A percentile compares a stretch with the other conserved stretches of the same genome.
These are phyloP conservation scores for Corella eumyota DNA, from an alignment of 23 tunicate genomes.

Conservation along the genomic window DNA sequence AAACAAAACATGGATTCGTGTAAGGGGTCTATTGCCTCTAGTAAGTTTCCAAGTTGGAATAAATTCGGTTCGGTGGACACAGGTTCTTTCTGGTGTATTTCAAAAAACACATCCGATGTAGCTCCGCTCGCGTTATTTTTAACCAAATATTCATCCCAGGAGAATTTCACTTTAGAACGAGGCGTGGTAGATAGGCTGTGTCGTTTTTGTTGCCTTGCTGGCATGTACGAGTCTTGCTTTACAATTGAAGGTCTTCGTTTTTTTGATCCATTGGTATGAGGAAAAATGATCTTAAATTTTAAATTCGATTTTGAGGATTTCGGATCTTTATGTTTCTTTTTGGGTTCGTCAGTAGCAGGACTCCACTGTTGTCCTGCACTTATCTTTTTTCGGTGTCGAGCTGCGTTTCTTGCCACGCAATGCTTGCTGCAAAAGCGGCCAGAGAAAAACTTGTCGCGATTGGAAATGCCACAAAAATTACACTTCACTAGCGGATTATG, in stretches of 20 bases:
- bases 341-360: no score
- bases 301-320: background rate
- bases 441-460: no score
- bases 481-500: no score
- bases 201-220: background rate
- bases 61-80: slow-evolving; percentile 18
- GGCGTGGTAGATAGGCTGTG: background rate
- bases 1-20: slow-evolving; percentile 40
- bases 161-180: slow-evolving; percentile 4
- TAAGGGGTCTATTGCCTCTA: slow-evolving; percentile 63
- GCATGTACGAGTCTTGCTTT: background rate
- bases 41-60: slow-evolving; percentile 28
- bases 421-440: slow-evolving; percentile 25
- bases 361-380: background rate
- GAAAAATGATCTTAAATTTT: slow-evolving; percentile 1
- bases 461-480: no score
- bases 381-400: slow-evolving; percentile 2
- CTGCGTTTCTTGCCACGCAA: slow-evolving; percentile 21
- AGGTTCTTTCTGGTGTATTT: slow-evolving; percentile 17
- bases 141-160: slow-evolving; percentile 34
- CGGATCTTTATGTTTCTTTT: background rate
- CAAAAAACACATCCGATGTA: slow-evolving; percentile 14
- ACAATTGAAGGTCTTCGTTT: background rate
- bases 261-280: background rate
- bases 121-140: slow-evolving; percentile 18